Base-by-base conservation (phyloP, 35 echinoderm and acorn worm genomes). In the Lytechinus pictus region DNA sequence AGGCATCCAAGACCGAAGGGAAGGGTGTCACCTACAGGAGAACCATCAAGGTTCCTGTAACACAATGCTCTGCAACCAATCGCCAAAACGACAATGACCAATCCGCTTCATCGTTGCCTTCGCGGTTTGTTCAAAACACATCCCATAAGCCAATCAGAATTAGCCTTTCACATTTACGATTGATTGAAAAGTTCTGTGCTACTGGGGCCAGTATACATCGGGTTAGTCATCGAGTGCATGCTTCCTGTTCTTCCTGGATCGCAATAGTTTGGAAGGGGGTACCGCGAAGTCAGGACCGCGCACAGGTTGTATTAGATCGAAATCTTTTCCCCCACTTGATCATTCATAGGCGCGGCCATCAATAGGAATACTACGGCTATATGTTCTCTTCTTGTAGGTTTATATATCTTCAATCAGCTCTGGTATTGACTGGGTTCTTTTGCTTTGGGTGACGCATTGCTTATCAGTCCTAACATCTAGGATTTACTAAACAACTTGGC, bases 341-440 rank as follows among this genome's bases (percentile, higher is more conserved):
- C 66, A 79, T 79, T 79, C 66, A 79, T 79, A 79, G 66, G 66
- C 66, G 66, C 66, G 66, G 12, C 66, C 66, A 79, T 79, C 66
- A 79, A 79, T 24, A 79, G 66, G 66, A 79, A 79, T 79, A 79
- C 16, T n/a, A 79, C 66, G 66, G 66, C 19, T 79, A 79, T 79
- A 79, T 24, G 66, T 5, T 79, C 66, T 79, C 66, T 79, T 7
- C 66, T 79, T n/a, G 66, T 79, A 11, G 4, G 66, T 44, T 44
- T 44, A 24, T 79, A 79, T 79, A 79, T 79, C 66, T 79, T 79
- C 66, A 79, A 79, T 58, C 9, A 0, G 19, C 6, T 79, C n/a
- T 79, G 16, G 16, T 24, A 24, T 44, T 44, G 33, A 44, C 33
- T 44, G 33, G 33, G 66, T 79, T 24, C 66, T 79, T 44, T 2